A percentile compares a stretch with the other conserved stretches of the same genome.
Evolutionary conservation across 2,888 invertebrate genomes (phyloP).

Genomic region (Cactoblastis cactorum): DNA sequence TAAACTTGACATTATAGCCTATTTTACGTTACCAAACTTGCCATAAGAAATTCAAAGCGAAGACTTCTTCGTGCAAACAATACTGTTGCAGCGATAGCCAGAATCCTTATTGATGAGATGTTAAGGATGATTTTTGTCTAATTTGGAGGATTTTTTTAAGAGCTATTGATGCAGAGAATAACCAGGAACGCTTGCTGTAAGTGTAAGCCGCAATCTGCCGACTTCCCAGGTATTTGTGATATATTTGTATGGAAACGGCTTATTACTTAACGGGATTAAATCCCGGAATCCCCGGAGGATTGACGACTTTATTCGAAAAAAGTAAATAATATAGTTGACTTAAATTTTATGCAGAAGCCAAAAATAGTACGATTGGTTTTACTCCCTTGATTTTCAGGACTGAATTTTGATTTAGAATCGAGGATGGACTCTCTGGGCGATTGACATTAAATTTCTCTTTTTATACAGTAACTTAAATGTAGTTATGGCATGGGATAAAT

Average conservation of each 20-base stretch:
- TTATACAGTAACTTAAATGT: too few species aligned
- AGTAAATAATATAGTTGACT: too few species aligned
- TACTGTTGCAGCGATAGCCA: slow-evolving; percentile 14
- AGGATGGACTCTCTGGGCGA: too few species aligned
- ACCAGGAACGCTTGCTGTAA: slow-evolving; percentile 53
- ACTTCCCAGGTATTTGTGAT: slow-evolving; percentile 59
- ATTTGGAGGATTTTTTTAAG: slow-evolving; percentile 15
- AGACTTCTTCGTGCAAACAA: slow-evolving; percentile 22
- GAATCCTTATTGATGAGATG: slow-evolving; percentile 19
- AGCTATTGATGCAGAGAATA: slow-evolving; percentile 38
- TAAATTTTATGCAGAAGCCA: too few species aligned
- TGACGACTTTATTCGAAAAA: too few species aligned
- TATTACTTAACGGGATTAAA: slow-evolving; percentile 21
- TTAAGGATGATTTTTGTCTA: slow-evolving; percentile 29
- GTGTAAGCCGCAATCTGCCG: slow-evolving; percentile 70
- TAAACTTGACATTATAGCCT: slow-evolving; percentile 22
- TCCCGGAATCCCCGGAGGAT: too few species aligned
- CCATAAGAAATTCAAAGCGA: slow-evolving; percentile 20
- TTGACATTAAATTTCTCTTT: too few species aligned
- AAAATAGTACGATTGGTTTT: too few species aligned
- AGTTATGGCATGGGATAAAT: too few species aligned
- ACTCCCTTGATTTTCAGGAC: too few species aligned
- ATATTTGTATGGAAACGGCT: slow-evolving; percentile 42
- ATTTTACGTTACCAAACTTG: slow-evolving; percentile 25
- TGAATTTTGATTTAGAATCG: too few species aligned